Evolutionary conservation across 2,888 invertebrate genomes (phyloP), one percentile per base, ranked within the genome.

Genomic region (Cheilosia pagana): DNA sequence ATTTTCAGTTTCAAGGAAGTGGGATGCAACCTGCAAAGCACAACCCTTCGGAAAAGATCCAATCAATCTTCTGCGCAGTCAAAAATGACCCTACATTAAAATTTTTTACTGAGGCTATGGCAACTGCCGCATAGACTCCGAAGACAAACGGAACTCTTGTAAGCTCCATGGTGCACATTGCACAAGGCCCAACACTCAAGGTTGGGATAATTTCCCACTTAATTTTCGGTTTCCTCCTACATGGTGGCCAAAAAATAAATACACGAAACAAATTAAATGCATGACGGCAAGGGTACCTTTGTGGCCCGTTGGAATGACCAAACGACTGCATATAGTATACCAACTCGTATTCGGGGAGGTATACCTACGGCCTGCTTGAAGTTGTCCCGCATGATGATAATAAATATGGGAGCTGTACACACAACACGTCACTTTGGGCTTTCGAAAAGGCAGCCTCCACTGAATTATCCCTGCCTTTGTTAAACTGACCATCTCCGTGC

Each of bases 341-440:
- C 28, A 1, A 16, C 52, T 52, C n/a, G n/a, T n/a, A n/a, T n/a
- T n/a, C 21, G 25, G 14, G 10, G 57, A 41, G 50, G 10, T 35
- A 2, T 28, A 35, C 35, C 12, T 50, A 41, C 50, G 28, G 48
- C 57, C 19, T 16, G 55, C 50, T 60, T 52, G 57, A 67, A 76
- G 59, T 59, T 76, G 59, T 76, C 75, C 31, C 50, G 59, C 67
- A 76, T 67, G 67, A 76, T 75, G 75, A 76, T 67, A 60, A 76
- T 76, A 76, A 67, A 76, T 67, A 67, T 57, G 59, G 57, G 28
- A 41, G 35, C 12, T 12, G n/a, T 35, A 59, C 28, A 67, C 50
- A 50, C 52, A 59, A 43, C 59, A 67, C 59, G 39, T 76, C 76
- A 76, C 67, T 50, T 59, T 52, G 28, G 65, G 74, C 55, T 28